A percentile compares a stretch with the other conserved stretches of the same genome.
phyloP scores from a whole-genome alignment of 92 coral and sea anemone genomes.

The Paramuricea clavata region DNA sequence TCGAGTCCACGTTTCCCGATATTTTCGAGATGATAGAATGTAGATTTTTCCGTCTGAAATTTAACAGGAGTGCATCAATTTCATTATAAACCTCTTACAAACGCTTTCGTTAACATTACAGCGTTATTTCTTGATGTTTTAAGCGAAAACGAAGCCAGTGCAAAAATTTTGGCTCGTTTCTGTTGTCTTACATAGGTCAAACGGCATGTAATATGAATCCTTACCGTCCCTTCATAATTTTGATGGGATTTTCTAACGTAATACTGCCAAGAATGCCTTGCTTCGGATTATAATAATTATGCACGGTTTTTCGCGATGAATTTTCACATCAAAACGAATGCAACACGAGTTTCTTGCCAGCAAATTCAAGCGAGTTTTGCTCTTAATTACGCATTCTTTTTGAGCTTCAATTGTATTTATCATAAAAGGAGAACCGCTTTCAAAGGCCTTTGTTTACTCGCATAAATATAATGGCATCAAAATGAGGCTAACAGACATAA shows the following conservation, averaged over 20 bases:
- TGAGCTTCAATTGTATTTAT: slow-evolving; percentile 39
- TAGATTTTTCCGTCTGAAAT: slow-evolving; percentile 39
- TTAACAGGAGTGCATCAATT: not conserved
- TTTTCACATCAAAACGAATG: not conserved
- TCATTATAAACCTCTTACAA: not conserved
- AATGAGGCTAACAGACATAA: slow-evolving; percentile 38
- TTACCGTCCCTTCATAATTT: slow-evolving; percentile 27
- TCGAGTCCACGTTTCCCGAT: slow-evolving; percentile 45
- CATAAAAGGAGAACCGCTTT: slow-evolving; percentile 41
- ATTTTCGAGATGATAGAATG: slow-evolving; percentile 51
- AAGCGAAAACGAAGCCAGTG: not conserved
- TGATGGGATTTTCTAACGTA: not conserved
- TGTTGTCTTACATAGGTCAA: not conserved
- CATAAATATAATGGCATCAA: slow-evolving; percentile 35
- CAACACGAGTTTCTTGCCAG: not conserved
- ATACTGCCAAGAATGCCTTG: not conserved
- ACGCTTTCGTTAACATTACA: not conserved
- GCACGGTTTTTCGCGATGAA: not conserved
- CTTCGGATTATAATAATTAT: slow-evolving; percentile 12
- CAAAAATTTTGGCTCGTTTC: not conserved
- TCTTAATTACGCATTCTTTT: slow-evolving; percentile 38
- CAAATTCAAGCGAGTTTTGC: not conserved
- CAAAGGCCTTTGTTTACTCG: slow-evolving; percentile 47
- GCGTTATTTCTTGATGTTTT: not conserved
- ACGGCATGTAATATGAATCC: slow-evolving; percentile 39